Base-by-base conservation (phyloP, 1,140 invertebrate species). In the Euwallacea fornicatus region DNA sequence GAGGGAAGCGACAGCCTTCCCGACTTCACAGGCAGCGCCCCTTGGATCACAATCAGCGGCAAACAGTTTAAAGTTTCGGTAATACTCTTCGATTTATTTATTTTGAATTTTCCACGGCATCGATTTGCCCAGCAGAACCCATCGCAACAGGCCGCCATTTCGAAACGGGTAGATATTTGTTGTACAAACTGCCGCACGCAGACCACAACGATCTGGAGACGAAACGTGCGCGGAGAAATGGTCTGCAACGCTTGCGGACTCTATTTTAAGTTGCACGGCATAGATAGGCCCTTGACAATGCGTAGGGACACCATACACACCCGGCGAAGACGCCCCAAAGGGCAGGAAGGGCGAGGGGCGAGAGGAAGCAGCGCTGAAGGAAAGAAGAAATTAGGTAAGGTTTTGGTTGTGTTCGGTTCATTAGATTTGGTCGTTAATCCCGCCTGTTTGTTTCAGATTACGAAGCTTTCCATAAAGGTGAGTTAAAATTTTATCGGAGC, bases 301-400 rank as follows among this genome's bases (percentile, higher is more conserved):
- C 88, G 96, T 77, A 93, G 97, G 78, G 96, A 98, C 79, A 96
- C 95, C 7, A 98, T 98, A 80, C 96, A 98, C 83, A 98, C 96
- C 13, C 84, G 97, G 72, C 93, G 97, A 83, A 88, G 97, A 76
- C 90, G 96, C 79, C 94, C 94, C 4, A 90, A 76, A 87, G 88
- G 75, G 86, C 61, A 64, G 10, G 77, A 78, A 66, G 72, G 69
- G n/a, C 41, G 69, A 21, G 71, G 42, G 8, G 53, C 16, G 2
- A 7, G 16, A 6, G 42, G 59, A 33, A 41, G 55, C 2, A 43
- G 11, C 42, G 42, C 43, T n/a, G 59, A 61, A 9, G 42, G 59
- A 11, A 41, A 21, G 21, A 61, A 61, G 43, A 61, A 56, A 56
- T 16, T 56, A n/a, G 54, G 54, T 56, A 56, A 21, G 7, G 2